These are phyloP conservation scores for Poeciliopsis presidionis DNA, from an alignment of 2,797 vertebrate genomes.

Conservation along the genomic window DNA sequence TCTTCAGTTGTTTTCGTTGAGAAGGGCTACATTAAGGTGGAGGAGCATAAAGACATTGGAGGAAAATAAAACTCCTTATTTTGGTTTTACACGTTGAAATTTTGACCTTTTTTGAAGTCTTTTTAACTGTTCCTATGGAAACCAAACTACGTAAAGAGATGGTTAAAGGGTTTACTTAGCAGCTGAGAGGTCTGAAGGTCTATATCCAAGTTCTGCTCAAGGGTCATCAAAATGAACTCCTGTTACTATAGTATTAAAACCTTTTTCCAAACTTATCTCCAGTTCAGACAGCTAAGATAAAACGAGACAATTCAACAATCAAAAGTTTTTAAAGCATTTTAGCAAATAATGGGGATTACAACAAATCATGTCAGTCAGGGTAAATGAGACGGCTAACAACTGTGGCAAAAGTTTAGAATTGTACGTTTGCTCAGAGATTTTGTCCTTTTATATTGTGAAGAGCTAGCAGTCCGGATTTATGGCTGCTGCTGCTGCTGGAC, in stretches of 20 bases:
- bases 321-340: conserved; percentile 28
- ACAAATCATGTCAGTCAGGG: conserved; percentile 16
- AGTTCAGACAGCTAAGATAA: conserved; percentile 13
- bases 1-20: conserved; percentile 27
- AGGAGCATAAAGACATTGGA: conserved; percentile 48
- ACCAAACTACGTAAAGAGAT: conserved; percentile 64
- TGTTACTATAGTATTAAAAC: conserved; percentile 52
- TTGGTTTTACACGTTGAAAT: conserved; percentile 69
- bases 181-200: conserved; percentile 52
- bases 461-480: background rate
- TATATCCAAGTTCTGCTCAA: conserved; percentile 49
- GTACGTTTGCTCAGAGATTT: conserved; percentile 26
- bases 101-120: conserved; percentile 65
- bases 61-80: conserved; percentile 62
- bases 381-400: conserved; percentile 23
- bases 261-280: conserved; percentile 17
- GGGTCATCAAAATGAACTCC: conserved; percentile 19
- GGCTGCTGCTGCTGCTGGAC: conserved; percentile 47
- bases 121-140: conserved; percentile 79
- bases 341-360: conserved; percentile 28
- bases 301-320: conserved; percentile 35
- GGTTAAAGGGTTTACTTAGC: conserved; percentile 56
- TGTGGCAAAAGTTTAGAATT: conserved; percentile 27
- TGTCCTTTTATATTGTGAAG: conserved; percentile 14
- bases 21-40: conserved; percentile 35